phyloP scores from a whole-genome alignment of 2,113 vertebrate genomes.

The Paramisgurnus dabryanus region DNA sequence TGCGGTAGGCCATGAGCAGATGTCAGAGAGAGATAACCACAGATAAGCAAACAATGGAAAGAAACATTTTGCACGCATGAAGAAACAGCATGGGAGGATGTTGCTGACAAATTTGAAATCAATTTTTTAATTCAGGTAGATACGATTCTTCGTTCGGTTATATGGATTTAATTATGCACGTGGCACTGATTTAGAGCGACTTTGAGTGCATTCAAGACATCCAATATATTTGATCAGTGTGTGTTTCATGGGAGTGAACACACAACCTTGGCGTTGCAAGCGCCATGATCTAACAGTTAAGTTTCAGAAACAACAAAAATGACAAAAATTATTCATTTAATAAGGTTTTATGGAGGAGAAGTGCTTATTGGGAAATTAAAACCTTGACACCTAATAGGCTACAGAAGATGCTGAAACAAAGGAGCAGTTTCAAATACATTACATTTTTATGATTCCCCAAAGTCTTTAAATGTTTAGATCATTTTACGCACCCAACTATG shows the following conservation, averaged over 20 bases:
- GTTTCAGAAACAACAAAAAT: no score
- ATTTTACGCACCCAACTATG: background rate
- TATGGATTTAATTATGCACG: no score
- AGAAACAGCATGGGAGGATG: slow-evolving; percentile 25
- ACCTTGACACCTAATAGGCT: no score
- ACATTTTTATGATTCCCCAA: background rate
- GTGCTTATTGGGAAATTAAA: no score
- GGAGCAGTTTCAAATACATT: background rate
- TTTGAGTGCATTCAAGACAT: no score
- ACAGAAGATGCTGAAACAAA: background rate
- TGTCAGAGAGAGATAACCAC: slow-evolving; percentile 53
- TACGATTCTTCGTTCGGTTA: background rate
- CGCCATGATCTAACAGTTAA: no score
- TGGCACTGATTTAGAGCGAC: no score
- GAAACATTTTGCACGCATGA: slow-evolving; percentile 51
- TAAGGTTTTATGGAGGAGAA: no score
- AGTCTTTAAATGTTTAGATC: background rate
- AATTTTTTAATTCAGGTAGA: background rate
- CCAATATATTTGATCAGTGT: no score
- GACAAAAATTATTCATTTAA: no score
- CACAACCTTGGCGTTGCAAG: no score
- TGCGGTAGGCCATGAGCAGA: slow-evolving; percentile 52
- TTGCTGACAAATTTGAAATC: background rate
- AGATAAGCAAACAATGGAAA: slow-evolving; percentile 51
- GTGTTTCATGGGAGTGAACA: no score